Base-by-base conservation (phyloP, 2,113 vertebrate genomes). In the Suncus etruscus region DNA sequence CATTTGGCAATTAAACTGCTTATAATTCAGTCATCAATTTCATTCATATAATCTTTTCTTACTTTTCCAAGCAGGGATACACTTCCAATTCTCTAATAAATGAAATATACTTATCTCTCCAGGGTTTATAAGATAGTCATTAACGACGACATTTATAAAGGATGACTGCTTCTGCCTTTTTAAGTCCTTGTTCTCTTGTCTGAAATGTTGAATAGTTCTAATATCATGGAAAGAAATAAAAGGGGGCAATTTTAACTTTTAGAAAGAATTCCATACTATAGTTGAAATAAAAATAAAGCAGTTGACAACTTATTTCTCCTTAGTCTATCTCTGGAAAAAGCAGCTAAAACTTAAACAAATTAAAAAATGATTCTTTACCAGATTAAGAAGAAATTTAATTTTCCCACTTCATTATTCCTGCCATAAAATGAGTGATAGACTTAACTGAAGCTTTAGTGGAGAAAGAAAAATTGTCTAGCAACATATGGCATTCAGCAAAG, bases 101-200 rank as follows among this genome's bases (percentile, higher is more conserved):
- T 58, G 79, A 86, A 68, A 48, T 24, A 39, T 10, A 0, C 32
- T 81, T 32, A 61, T 16, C 32, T 45, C 47, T 76, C 11, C 1
- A 74, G 58, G 32, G 48, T 39, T 74, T 68, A 50, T 0, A 0
- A 70, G n/a, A 1, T 18, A 8, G 31, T 47, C 25, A 51, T 25
- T 45, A 10, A 7, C 65, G 45, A 48, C 18, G 39, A 7, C 10
- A 51, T n/a, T 77, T 27, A 6, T 65, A 78, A 51, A 45, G 47
- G 32, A 8, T 65, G 45, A 77, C 51, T 51, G 73, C 20, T 88
- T 45, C 31, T 63, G n/a, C 12, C 54, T 88, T 83, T 31, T 63
- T 1, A 65, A 51, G 20, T 50, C 39, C 22, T 76, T 4, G 45
- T 70, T 61, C 11, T 69, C 58, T 69, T 75, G 27, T 48, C 45